phyloP scores from a whole-genome alignment of 2,113 vertebrate species.

The Paraplagusia blochii region DNA sequence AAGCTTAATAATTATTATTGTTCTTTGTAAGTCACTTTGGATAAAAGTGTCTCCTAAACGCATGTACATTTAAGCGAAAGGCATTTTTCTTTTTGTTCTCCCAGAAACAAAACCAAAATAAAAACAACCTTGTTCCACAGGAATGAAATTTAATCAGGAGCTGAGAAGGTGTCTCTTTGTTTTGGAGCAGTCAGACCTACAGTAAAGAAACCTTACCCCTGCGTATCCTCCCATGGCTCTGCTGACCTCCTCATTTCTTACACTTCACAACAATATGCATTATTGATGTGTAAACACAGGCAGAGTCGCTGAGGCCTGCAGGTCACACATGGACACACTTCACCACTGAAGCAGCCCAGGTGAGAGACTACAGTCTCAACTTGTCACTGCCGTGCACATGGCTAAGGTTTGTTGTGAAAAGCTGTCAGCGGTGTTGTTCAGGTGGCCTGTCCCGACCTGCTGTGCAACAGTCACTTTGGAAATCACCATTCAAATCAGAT shows the following conservation, averaged over 20 bases:
- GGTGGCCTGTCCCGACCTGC: background rate
- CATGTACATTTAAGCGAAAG: too few relatives aligned
- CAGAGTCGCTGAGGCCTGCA: slow-evolving; percentile 9
- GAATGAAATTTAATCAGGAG: background rate
- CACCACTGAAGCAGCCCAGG: background rate
- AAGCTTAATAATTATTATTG: too few relatives aligned
- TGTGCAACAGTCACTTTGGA: background rate
- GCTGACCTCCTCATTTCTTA: slow-evolving; percentile 41
- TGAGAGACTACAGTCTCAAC: too few relatives aligned
- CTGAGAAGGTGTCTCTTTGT: slow-evolving; percentile 10
- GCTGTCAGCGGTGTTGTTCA: too few relatives aligned
- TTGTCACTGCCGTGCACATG: too few relatives aligned
- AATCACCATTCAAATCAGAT: slow-evolving; percentile 8
- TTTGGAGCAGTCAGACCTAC: slow-evolving; percentile 4
- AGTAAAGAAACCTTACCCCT: slow-evolving; percentile 28
- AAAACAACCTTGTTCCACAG: background rate
- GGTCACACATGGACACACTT: slow-evolving; percentile 8
- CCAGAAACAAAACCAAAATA: background rate
- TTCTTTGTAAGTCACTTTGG: too few relatives aligned
- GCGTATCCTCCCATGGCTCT: background rate
- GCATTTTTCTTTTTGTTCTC: too few relatives aligned
- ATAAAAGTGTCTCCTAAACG: too few relatives aligned
- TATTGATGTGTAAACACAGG: slow-evolving; percentile 59
- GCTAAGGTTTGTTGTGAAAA: too few relatives aligned
- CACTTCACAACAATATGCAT: slow-evolving; percentile 28